Base-by-base conservation (phyloP, 1,140 invertebrate species). In the Aphis gossypii region DNA sequence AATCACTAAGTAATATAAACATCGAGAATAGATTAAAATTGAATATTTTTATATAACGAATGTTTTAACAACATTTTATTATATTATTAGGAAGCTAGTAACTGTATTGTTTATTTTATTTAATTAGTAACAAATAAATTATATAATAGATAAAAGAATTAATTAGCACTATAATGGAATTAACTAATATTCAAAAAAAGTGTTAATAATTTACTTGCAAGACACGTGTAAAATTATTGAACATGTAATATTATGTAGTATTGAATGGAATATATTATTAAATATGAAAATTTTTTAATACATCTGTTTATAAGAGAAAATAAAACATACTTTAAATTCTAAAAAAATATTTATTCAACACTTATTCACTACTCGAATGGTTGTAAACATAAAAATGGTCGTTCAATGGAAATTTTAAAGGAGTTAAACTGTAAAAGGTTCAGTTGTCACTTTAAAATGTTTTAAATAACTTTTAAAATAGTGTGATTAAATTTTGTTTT, bases 371-470 rank as follows among this genome's bases (percentile, higher is more conserved):
- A 48, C 8, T 48, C 35, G 87, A 89, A 54, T 21, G 5, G 86
- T n/a, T 88, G 30, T 54, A 23, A 88, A 88, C n/a, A 54, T 86
- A 86, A 87, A 87, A 87, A 48, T 87, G 35, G 30, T 56, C 11
- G 21, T 20, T 89, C 4, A 0, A 56, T 38, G 23, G n/a, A 23
- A 89, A 56, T 56, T 89, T 35, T 38, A 14, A 30, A 89, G 11
- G 35, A 38, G 88, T 56, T 41, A 56, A 86, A 46, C 23, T 84
- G 30, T 76, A 23, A 83, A 48, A 48, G 44, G 30, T 87, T 87
- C 30, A 48, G 86, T 87, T 48, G 86, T 56, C 51, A 89, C 21
- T 54, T 56, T 89, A 89, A 89, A 89, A 89, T 89, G 8, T 89
- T 89, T 38, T 56, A 89, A 56, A 89, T 56, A 56, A 38, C 51